phyloP scores from a whole-genome alignment of 2,797 vertebrate genomes.

The Bovichtus variegatus region DNA sequence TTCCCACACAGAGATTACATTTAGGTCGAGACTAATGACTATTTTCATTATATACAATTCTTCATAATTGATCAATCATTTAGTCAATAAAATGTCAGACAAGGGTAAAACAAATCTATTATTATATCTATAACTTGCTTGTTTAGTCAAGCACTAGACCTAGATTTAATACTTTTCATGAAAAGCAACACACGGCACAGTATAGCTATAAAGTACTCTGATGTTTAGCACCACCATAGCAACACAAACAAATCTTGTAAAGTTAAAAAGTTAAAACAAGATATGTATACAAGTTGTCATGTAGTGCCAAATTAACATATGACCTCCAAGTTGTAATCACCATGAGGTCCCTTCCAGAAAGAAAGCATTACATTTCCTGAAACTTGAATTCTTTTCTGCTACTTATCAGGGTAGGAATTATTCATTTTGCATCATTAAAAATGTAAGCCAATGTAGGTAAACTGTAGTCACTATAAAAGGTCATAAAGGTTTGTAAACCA shows the following conservation, averaged over 20 bases:
- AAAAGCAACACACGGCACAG: not conserved
- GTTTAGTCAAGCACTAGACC: not conserved
- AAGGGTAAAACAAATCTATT: not conserved
- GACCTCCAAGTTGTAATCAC: not conserved
- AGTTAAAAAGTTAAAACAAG: not conserved
- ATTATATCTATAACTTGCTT: not conserved
- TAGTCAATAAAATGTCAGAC: not conserved
- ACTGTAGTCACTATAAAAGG: not conserved
- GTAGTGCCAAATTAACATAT: not conserved
- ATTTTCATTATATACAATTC: not conserved
- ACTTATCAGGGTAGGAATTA: not conserved
- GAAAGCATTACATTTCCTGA: not conserved
- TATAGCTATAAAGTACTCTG: not conserved
- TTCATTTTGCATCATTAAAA: not conserved
- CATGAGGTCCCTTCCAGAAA: not conserved
- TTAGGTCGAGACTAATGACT: not conserved
- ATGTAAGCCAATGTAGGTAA: not conserved
- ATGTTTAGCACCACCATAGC: not conserved
- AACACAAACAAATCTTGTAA: not conserved
- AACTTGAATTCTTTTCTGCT: not conserved
- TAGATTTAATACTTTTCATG: not conserved
- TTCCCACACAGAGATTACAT: not conserved
- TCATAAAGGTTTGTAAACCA: constrained; percentile 3
- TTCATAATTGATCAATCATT: not conserved
- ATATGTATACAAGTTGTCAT: not conserved